These are phyloP conservation scores for Isichthys henryi DNA, from an alignment of 2,113 vertebrate genomes.

Conservation along the genomic window DNA sequence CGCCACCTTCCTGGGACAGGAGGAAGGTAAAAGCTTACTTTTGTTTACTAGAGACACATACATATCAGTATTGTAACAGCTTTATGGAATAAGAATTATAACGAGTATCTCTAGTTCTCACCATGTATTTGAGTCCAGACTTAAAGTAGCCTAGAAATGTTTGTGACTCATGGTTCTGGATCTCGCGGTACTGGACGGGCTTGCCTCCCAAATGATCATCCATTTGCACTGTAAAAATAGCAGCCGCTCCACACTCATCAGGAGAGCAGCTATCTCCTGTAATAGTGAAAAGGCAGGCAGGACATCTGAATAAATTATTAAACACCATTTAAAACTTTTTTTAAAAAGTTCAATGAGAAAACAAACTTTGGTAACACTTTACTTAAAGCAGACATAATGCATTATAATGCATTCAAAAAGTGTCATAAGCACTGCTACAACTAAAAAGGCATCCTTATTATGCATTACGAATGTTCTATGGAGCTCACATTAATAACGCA, in stretches of 20 bases:
- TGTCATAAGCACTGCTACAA: neutral
- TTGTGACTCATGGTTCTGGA: conserved; percentile 73
- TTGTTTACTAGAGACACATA: neutral
- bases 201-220: conserved; percentile 73
- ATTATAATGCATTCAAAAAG: neutral
- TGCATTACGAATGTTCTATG: neutral
- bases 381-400: neutral
- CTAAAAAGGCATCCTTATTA: neutral
- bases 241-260: conserved; percentile 77
- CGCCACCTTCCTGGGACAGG: conserved; percentile 69
- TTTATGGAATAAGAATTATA: neutral
- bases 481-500: neutral
- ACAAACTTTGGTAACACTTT: neutral
- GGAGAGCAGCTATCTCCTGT: conserved; percentile 73
- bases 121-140: conserved; percentile 81
- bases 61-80: neutral
- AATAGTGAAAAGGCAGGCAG: conserved; percentile 1
- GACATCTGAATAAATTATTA: neutral
- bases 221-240: conserved; percentile 80
- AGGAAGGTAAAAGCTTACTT: neutral
- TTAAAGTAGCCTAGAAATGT: conserved; percentile 83
- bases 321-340: neutral
- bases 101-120: conserved; percentile 31
- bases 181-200: conserved; percentile 74
- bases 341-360: neutral